Conservation (phyloP, 2,113 vertebrate species). For the Aldabrachelys gigantea region DNA sequence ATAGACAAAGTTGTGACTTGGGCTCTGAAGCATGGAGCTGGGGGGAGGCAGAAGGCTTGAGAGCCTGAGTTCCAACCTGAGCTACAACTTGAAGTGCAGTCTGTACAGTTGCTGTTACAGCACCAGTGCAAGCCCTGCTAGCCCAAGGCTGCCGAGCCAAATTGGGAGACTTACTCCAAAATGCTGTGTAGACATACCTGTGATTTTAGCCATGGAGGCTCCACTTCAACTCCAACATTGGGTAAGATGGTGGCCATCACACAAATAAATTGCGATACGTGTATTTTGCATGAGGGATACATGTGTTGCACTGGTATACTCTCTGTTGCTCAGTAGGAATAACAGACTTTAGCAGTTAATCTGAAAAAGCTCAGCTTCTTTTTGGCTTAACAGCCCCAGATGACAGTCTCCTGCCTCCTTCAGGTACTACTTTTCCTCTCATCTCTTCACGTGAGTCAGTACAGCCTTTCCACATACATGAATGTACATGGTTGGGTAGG, state of each 20-base stretch:
- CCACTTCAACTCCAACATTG: not conserved
- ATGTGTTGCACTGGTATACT: not conserved
- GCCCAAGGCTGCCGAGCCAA: not conserved
- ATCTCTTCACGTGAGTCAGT: not conserved
- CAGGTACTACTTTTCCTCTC: not conserved
- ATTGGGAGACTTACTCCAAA: not conserved
- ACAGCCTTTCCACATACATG: not conserved
- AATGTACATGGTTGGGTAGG: not conserved
- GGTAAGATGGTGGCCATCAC: not conserved
- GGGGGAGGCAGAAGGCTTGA: not conserved
- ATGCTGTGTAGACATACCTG: not conserved
- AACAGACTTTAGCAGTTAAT: not conserved
- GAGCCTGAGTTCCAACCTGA: not conserved
- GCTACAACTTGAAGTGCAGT: not conserved
- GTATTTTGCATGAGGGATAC: not conserved
- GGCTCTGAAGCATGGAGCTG: not conserved
- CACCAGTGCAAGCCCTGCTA: not conserved
- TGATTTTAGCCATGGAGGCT: not conserved
- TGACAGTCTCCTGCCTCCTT: rapidly evolving
- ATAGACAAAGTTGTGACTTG: not conserved
- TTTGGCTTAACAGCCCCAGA: not conserved
- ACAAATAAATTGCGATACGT: not conserved
- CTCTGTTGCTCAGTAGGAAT: not conserved
- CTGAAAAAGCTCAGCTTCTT: not conserved
- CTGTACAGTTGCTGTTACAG: not conserved